phyloP scores from a whole-genome alignment of 53 echinoderm and acorn worm genomes.

The Holothuria scabra region DNA sequence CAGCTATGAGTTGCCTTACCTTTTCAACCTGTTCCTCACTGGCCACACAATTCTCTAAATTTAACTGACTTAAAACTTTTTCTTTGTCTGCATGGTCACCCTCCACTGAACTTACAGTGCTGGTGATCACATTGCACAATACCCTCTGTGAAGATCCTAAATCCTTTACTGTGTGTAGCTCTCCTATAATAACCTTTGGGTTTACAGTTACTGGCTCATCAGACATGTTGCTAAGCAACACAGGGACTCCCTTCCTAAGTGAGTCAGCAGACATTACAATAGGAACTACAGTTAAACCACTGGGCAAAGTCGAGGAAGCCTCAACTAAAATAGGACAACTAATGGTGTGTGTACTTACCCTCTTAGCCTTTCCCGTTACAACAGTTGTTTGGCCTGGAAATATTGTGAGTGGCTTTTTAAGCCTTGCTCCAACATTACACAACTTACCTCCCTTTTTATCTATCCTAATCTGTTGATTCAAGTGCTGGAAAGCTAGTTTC shows the following conservation, averaged over 20 bases:
- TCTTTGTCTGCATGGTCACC: background rate
- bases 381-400: slow-evolving; percentile 1
- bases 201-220: background rate
- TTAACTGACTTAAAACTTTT: background rate
- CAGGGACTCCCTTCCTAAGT: background rate
- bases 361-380: background rate
- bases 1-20: background rate
- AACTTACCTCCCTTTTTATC: background rate
- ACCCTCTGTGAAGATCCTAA: background rate
- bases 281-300: background rate
- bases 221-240: background rate
- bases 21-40: background rate
- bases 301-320: background rate
- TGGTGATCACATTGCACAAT: background rate
- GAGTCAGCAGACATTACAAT: background rate
- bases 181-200: background rate
- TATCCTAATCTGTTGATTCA: background rate
- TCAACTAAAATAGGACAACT: background rate
- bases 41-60: background rate
- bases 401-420: background rate
- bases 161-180: background rate
- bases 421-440: background rate
- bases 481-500: background rate
- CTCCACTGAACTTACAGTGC: background rate
- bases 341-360: background rate